Percentiles rank a stretch among this genome's conserved stretches.
Conservation (phyloP, 2,888 invertebrate species). For the Chalcosyrphus nemorum region DNA sequence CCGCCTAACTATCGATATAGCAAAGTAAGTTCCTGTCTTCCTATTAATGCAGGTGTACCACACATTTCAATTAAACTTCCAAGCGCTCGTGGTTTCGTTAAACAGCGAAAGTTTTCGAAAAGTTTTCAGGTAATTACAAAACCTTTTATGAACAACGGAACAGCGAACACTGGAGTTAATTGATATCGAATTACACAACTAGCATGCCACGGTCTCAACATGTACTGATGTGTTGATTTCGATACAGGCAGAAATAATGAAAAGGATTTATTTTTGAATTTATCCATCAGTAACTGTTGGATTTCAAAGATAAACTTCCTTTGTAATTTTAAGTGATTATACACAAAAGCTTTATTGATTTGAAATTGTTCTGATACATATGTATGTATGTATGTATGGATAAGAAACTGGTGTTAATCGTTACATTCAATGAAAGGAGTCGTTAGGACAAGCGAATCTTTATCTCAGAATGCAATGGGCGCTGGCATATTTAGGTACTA, state of each 20-base stretch:
- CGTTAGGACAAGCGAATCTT: too few species aligned
- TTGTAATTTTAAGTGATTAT: too few species aligned
- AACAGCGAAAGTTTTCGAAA: slow-evolving; percentile 57
- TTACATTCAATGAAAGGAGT: too few species aligned
- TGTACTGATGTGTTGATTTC: slow-evolving; percentile 35
- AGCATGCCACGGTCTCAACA: slow-evolving; percentile 27
- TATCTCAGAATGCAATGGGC: too few species aligned
- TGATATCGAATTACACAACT: slow-evolving; percentile 61
- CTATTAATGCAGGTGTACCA: slow-evolving; percentile 19
- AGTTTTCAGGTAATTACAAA: slow-evolving; percentile 66
- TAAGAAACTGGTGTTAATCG: too few species aligned
- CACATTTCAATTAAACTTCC: slow-evolving; percentile 55
- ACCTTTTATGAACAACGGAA: slow-evolving; percentile 50
- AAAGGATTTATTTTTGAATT: slow-evolving; percentile 13
- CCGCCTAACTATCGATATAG: background rate
- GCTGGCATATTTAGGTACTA: too few species aligned
- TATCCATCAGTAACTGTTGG: background rate
- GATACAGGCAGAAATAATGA: background rate
- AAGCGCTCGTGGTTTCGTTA: slow-evolving; percentile 52
- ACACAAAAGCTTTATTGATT: too few species aligned
- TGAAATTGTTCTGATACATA: too few species aligned
- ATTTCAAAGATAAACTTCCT: background rate
- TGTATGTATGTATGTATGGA: too few species aligned
- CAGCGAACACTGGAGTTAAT: slow-evolving; percentile 49
- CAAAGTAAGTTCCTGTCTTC: slow-evolving; percentile 2